Evolutionary conservation across 2,888 invertebrate genomes (phyloP).

Genomic region (Oscheius sp.): DNA sequence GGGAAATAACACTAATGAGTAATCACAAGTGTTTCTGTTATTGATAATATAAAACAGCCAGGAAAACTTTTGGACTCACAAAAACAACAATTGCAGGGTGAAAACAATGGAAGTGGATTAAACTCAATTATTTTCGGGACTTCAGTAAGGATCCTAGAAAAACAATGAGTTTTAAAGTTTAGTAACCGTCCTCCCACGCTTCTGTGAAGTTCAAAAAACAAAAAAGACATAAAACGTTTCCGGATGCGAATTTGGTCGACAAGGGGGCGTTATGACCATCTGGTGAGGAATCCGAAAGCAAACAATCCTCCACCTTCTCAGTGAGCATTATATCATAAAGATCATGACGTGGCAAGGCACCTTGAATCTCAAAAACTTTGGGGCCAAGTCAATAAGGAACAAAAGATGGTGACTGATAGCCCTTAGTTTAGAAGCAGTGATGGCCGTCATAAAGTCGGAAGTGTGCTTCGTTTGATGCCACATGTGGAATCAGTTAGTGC

Average conservation of each 20-base stretch:
- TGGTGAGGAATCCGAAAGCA: conserved; percentile 10
- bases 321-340: neutral
- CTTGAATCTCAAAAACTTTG: too few relatives aligned
- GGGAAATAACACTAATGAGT: too few relatives aligned
- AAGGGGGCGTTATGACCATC: conserved; percentile 20
- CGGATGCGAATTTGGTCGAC: neutral
- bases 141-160: too few relatives aligned
- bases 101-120: too few relatives aligned
- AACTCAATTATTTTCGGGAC: too few relatives aligned
- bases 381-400: neutral
- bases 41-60: too few relatives aligned
- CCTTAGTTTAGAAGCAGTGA: neutral
- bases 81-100: too few relatives aligned
- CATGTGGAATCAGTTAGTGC: conserved; percentile 23
- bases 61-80: too few relatives aligned
- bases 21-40: too few relatives aligned
- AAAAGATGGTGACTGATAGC: neutral
- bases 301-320: neutral
- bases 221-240: neutral
- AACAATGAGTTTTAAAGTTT: too few relatives aligned
- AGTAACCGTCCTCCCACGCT: too few relatives aligned
- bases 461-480: conserved; percentile 17
- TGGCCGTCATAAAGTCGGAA: conserved; percentile 21
- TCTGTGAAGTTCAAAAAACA: too few relatives aligned
- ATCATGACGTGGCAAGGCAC: neutral